phyloP scores from a whole-genome alignment of 2,888 invertebrate genomes.

The Drosophila diplacantha region DNA sequence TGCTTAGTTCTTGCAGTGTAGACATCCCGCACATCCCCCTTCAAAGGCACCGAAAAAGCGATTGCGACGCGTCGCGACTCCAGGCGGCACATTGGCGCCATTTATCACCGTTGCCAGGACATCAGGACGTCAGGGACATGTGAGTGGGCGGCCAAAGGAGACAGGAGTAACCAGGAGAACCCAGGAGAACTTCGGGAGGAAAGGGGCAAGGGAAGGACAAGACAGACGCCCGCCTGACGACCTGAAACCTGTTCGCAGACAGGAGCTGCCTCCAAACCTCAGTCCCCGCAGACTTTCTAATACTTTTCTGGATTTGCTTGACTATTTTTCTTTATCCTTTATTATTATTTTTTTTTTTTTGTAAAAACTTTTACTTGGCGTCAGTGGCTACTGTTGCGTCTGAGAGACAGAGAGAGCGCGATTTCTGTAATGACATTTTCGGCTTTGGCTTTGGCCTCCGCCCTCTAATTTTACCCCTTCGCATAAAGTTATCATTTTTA shows the following conservation, averaged over 20 bases:
- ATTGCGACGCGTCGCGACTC: constrained; percentile 69
- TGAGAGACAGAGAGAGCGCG: constrained; percentile 38
- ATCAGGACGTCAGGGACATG: constrained; percentile 43
- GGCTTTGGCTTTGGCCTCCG: constrained; percentile 56
- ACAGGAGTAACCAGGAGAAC: not conserved
- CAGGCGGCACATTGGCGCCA: constrained; percentile 77
- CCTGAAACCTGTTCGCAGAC: constrained; percentile 65
- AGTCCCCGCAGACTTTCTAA: constrained; percentile 55
- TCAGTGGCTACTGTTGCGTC: constrained; percentile 58
- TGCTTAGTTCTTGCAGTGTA: not conserved
- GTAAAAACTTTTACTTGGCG: constrained; percentile 73
- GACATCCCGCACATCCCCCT: constrained; percentile 7
- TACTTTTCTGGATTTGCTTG: constrained; percentile 45
- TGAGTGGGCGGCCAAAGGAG: constrained; percentile 34
- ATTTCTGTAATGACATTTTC: constrained; percentile 64
- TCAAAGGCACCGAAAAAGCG: constrained; percentile 23
- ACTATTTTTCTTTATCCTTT: constrained; percentile 30
- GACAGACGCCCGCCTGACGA: constrained; percentile 41
- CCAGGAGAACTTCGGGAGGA: not conserved
- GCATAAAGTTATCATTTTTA: constrained; percentile 74
- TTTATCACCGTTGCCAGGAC: constrained; percentile 74
- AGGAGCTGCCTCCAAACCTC: constrained; percentile 27
- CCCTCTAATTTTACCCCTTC: constrained; percentile 53
- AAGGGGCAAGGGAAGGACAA: constrained; percentile 3
- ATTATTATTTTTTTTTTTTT: constrained; percentile 38